These are phyloP conservation scores for Conistra vaccinii DNA, from an alignment of 2,888 invertebrate genomes.

Conservation along the genomic window DNA sequence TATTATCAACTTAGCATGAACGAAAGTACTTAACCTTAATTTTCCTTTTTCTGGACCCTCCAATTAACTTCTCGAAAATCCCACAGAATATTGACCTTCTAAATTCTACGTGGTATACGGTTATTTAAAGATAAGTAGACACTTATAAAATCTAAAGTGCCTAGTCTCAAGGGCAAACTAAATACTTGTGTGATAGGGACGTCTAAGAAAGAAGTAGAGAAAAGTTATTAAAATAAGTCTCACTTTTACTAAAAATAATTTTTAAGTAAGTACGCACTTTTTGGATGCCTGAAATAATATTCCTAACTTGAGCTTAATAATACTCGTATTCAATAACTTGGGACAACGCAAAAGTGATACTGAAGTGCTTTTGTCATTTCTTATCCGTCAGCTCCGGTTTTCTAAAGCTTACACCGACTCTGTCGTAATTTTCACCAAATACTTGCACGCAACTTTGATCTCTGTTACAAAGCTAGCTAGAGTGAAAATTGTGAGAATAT, in stretches of 20 bases:
- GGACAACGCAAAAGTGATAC: constrained; percentile 56
- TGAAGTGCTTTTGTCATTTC: constrained; percentile 62
- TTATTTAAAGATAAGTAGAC: constrained; percentile 14
- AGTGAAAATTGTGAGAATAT: constrained; percentile 7
- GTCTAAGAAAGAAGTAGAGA: neutral
- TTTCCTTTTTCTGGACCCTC: neutral
- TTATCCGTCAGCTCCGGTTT: constrained; percentile 50
- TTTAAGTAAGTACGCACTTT: constrained; percentile 18
- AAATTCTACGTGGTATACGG: neutral
- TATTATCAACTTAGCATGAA: neutral
- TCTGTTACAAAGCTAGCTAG: constrained; percentile 15
- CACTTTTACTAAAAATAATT: constrained; percentile 28
- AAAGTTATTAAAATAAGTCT: constrained; percentile 29
- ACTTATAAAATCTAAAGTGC: neutral
- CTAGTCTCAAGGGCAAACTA: neutral
- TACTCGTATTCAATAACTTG: constrained; percentile 58
- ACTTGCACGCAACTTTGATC: constrained; percentile 18
- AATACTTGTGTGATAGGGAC: constrained; percentile 5
- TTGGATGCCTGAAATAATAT: constrained; percentile 44
- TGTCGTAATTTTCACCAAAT: constrained; percentile 27
- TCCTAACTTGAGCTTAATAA: constrained; percentile 43
- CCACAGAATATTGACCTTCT: neutral
- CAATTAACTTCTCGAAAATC: neutral
- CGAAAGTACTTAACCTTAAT: neutral
- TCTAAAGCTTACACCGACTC: constrained; percentile 24